Conservation (phyloP, 92 coral and sea anemone species). For the Epizoanthus illoricatus region DNA sequence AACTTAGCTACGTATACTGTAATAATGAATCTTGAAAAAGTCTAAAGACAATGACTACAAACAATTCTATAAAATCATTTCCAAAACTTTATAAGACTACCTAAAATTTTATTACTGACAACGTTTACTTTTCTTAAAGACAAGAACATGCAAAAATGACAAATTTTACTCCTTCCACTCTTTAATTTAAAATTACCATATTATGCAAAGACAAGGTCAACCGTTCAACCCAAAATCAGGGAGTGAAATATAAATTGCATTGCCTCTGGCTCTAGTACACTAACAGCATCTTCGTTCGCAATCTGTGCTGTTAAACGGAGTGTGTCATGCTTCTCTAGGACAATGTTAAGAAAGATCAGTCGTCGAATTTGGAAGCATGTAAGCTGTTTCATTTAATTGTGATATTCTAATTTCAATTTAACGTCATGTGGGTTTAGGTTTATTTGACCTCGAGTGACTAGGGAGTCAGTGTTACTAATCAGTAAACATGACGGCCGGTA, state of each 20-base stretch:
- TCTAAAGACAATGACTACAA: background rate
- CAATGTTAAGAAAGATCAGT: background rate
- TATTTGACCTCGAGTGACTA: too few relatives aligned
- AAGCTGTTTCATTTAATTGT: too few relatives aligned
- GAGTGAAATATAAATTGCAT: background rate
- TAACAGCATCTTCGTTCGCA: background rate
- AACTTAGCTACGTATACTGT: background rate
- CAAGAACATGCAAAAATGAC: background rate
- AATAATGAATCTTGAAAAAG: background rate
- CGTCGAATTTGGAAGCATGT: too few relatives aligned
- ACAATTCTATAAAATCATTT: background rate
- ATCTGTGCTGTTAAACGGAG: background rate
- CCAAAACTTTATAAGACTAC: background rate
- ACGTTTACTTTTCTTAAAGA: background rate
- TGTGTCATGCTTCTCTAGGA: background rate
- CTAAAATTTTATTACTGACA: background rate
- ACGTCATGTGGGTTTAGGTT: too few relatives aligned
- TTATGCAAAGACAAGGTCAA: constrained; percentile 20
- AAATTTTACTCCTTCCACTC: background rate
- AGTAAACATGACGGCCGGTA: too few relatives aligned
- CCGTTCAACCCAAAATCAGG: background rate
- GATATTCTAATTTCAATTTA: too few relatives aligned
- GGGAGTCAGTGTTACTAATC: too few relatives aligned
- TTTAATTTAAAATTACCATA: constrained; percentile 16
- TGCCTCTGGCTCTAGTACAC: too few relatives aligned